These are phyloP conservation scores for Tinamus guttatus DNA, from an alignment of 2,113 vertebrate species.

Conservation along the genomic window DNA sequence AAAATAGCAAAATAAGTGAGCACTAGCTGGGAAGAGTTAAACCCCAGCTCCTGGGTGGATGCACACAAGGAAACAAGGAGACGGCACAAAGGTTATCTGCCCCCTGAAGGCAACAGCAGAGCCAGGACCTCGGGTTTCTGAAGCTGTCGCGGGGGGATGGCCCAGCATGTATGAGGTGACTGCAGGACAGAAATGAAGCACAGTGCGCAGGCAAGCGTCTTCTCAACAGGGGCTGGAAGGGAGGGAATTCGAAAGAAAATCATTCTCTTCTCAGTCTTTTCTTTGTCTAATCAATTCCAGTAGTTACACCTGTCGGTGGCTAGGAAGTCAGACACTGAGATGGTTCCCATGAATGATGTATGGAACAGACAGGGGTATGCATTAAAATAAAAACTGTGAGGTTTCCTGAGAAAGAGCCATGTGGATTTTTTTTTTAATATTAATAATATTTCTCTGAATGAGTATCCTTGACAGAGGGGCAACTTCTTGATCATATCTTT, in stretches of 20 bases:
- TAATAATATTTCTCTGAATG: not conserved
- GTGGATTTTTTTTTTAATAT: slow-evolving; percentile 12
- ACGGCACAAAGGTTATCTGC: not conserved
- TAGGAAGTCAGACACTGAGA: not conserved
- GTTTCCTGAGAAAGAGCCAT: not conserved
- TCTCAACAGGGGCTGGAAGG: not conserved
- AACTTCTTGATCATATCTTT: not conserved
- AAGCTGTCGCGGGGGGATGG: not conserved
- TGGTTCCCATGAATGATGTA: not conserved
- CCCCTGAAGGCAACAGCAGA: slow-evolving; percentile 26
- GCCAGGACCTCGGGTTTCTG: not conserved
- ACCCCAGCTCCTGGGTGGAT: not conserved
- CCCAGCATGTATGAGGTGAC: not conserved
- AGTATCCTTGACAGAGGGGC: not conserved
- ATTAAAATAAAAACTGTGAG: not conserved
- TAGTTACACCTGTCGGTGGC: not conserved
- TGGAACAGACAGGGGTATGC: not conserved
- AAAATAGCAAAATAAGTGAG: not conserved
- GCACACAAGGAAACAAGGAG: not conserved
- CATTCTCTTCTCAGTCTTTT: not conserved
- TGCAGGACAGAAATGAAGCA: not conserved
- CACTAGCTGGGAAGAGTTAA: not conserved
- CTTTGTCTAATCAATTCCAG: not conserved
- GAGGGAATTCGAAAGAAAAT: not conserved
- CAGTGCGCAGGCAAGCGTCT: accelerated